phyloP scores from a whole-genome alignment of 2,888 invertebrate species.

The Drosophila aldrichi region DNA sequence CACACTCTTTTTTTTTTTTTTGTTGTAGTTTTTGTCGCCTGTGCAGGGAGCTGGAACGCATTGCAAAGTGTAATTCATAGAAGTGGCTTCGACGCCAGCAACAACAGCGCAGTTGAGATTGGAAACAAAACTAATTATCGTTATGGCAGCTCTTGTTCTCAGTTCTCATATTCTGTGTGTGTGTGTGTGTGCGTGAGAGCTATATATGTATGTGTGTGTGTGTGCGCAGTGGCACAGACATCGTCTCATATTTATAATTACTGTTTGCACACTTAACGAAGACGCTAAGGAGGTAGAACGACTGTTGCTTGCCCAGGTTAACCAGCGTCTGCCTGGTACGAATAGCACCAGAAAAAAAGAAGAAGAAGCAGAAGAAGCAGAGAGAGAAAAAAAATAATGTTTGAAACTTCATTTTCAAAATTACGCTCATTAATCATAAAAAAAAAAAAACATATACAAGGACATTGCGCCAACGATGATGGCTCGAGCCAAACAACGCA shows the following conservation, averaged over 20 bases:
- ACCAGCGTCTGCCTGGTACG: conserved; percentile 12
- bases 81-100: conserved; percentile 42
- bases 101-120: conserved; percentile 36
- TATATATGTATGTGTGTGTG: not conserved
- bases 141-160: conserved; percentile 66
- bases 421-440: conserved; percentile 70
- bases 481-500: conserved; percentile 11
- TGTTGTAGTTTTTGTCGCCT: too few relatives aligned
- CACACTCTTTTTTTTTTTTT: too few relatives aligned
- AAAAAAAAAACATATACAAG: conserved; percentile 15
- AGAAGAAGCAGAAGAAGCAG: not conserved
- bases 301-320: conserved; percentile 25
- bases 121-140: conserved; percentile 76
- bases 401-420: conserved; percentile 69
- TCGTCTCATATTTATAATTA: conserved; percentile 69
- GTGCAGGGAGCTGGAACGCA: conserved; percentile 17
- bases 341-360: not conserved
- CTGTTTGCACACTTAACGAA: conserved; percentile 76
- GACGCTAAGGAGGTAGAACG: conserved; percentile 37
- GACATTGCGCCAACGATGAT: conserved; percentile 27
- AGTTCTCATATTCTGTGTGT: conserved; percentile 20
- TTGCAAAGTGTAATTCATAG: conserved; percentile 49
- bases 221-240: conserved; percentile 23
- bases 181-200: not conserved
- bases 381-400: conserved; percentile 2